Conservation (phyloP, 1,140 invertebrate genomes). For the Leptestheria dahalacensis region DNA sequence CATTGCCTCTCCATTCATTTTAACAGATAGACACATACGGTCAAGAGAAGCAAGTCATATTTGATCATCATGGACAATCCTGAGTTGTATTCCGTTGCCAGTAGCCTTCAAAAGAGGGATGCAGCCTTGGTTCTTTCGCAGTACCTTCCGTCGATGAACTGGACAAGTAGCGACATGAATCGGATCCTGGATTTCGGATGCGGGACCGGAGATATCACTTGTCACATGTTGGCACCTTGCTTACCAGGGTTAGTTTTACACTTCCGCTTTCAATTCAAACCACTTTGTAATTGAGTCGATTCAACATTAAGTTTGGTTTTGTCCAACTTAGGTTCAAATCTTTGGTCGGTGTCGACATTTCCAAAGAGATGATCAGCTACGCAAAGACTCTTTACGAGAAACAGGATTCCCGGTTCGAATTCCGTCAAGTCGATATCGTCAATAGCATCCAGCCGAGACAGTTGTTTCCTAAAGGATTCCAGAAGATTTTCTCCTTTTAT, state of each 20-base stretch:
- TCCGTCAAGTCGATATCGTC: slow-evolving; percentile 48
- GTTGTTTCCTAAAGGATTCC: slow-evolving; percentile 30
- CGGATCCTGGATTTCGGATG: slow-evolving; percentile 60
- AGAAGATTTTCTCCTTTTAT: slow-evolving; percentile 63
- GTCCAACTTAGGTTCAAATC: slow-evolving; percentile 4
- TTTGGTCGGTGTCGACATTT: slow-evolving; percentile 45
- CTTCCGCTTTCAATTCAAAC: not conserved
- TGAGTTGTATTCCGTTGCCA: slow-evolving; percentile 43
- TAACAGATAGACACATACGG: too few species aligned
- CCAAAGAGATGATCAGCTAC: slow-evolving; percentile 48
- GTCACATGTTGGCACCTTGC: slow-evolving; percentile 43
- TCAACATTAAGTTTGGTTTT: not conserved
- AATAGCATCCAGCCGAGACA: slow-evolving; percentile 28
- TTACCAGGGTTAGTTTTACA: slow-evolving; percentile 32
- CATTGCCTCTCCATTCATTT: too few species aligned
- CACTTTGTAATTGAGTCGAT: not conserved
- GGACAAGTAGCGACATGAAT: slow-evolving; percentile 35
- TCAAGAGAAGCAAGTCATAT: too few species aligned
- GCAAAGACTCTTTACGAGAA: slow-evolving; percentile 36
- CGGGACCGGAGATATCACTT: slow-evolving; percentile 56
- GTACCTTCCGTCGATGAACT: slow-evolving; percentile 39
- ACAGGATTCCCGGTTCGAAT: slow-evolving; percentile 34
- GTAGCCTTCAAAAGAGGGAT: slow-evolving; percentile 48
- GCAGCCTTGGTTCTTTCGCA: slow-evolving; percentile 46
- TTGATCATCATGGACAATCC: slow-evolving; percentile 47